phyloP scores from a whole-genome alignment of 2,113 vertebrate genomes.

The Brachypodius melanocephalos region DNA sequence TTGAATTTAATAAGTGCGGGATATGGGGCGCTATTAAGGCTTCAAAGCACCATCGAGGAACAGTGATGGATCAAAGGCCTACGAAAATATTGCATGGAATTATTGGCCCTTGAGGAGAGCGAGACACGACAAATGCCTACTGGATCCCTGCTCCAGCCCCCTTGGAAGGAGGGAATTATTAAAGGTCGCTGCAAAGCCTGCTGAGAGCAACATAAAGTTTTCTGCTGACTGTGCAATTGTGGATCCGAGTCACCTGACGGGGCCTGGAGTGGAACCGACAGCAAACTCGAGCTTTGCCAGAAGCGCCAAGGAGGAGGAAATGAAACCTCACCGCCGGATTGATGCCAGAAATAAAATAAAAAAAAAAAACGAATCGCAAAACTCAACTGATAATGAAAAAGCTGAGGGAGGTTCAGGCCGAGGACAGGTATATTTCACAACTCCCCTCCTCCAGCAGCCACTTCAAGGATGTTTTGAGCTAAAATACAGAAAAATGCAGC shows the following conservation, averaged over 20 bases:
- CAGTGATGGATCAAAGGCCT: slow-evolving; percentile 41
- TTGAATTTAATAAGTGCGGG: slow-evolving; percentile 54
- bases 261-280: not conserved
- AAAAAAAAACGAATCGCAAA: not conserved
- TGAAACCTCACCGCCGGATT: not conserved
- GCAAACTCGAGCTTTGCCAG: not conserved
- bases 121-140: slow-evolving; percentile 29
- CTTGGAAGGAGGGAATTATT: slow-evolving; percentile 21
- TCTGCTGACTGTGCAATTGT: slow-evolving; percentile 14
- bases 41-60: slow-evolving; percentile 35
- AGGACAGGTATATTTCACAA: slow-evolving; percentile 7
- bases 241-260: not conserved
- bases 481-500: not conserved
- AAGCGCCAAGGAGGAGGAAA: slow-evolving; percentile 33
- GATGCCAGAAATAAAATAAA: not conserved
- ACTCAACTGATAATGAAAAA: slow-evolving; percentile 32
- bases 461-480: not conserved
- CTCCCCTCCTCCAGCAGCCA: not conserved
- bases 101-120: slow-evolving; percentile 17
- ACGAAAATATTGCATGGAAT: slow-evolving; percentile 1
- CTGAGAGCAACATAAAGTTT: slow-evolving; percentile 8
- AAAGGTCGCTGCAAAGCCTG: not conserved
- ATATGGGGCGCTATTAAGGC: slow-evolving; percentile 26
- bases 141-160: not conserved
- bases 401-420: not conserved